Base-by-base conservation (phyloP, 2,797 vertebrate species). In the Semotilus atromaculatus region DNA sequence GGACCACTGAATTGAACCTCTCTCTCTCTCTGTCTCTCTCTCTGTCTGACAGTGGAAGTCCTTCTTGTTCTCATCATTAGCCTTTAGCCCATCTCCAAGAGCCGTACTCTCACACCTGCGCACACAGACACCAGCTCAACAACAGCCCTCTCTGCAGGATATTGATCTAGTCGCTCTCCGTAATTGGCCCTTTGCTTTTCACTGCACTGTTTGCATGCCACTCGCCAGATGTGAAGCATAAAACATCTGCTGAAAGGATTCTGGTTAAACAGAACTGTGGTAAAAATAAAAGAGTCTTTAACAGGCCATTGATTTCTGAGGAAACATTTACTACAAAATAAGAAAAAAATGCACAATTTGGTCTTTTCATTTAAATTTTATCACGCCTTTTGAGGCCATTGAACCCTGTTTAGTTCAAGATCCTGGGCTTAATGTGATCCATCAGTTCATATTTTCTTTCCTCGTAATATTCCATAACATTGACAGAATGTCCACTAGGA, bases 151-250 rank as follows among this genome's bases (percentile, higher is more conserved):
- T 36, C 75, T 72, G 67, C 40, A 14, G 68, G 86, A 68, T 75
- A 84, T 86, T 58, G 82, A 86, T 80, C 64, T 29, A 10, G 10
- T 53, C 21, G 38, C 71, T 60, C 45, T 43, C 26, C 7, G 38
- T 86, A 86, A 86, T 86, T 73, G 70, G 31, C 58, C 83, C 68
- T 58, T 83, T 83, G 70, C 82, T 80, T 80, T 80, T 68, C 68
- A 62, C 34, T 55, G 76, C 70, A 34, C 81, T 66, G 67, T 80
- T 84, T 58, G 76, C 62, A 80, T 78, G 58, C 53, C 76, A 70
- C 48, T 43, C 36, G 23, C 77, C 81, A 84, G 75, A 84, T 84
- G 83, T 84, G 75, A 71, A 48, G 55, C 75, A 79, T 84, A 76
- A 79, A 71, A 72, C 75, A 79, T 84, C 83, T 79, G 76, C 13